Evolutionary conservation across 2,888 invertebrate species (phyloP).

Genomic region (Xestoiulus laeticollis): DNA sequence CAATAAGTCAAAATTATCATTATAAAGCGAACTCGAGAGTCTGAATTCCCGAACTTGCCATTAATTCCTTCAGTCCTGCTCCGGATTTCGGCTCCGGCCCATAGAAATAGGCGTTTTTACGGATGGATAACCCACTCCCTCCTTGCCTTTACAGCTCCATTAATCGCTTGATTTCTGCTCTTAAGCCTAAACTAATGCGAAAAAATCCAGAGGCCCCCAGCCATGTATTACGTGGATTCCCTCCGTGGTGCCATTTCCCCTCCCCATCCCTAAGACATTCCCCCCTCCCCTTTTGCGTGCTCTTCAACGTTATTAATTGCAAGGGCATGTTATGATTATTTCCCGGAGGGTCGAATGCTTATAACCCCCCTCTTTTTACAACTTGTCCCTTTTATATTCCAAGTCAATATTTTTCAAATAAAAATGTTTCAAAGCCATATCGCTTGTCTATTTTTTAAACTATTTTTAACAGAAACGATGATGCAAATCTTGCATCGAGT

Average conservation of each 20-base stretch:
- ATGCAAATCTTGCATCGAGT: too few relatives aligned
- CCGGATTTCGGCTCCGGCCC: neutral
- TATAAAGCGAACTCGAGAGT: constrained; percentile 31
- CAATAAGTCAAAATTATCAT: constrained; percentile 37
- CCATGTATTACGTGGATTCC: constrained; percentile 25
- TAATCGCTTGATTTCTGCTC: constrained; percentile 46
- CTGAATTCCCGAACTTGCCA: constrained; percentile 31
- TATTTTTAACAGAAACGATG: too few relatives aligned
- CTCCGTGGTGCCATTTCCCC: neutral
- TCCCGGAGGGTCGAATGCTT: neutral
- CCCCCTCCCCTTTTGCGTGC: neutral
- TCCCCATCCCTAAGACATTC: neutral
- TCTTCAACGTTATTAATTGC: constrained; percentile 44
- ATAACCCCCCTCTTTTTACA: neutral
- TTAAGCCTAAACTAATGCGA: constrained; percentile 48
- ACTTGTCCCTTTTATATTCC: neutral
- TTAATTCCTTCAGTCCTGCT: constrained; percentile 27
- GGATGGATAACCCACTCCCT: constrained; percentile 49
- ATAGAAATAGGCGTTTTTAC: constrained; percentile 45
- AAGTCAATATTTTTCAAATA: constrained; percentile 46
- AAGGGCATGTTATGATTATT: constrained; percentile 44
- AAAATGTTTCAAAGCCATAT: constrained; percentile 32
- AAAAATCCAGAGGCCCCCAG: constrained; percentile 19
- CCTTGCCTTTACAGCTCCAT: constrained; percentile 42
- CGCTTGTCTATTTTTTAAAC: neutral